Base-by-base conservation (phyloP, 2,113 vertebrate genomes). In the Lepus americanus region DNA sequence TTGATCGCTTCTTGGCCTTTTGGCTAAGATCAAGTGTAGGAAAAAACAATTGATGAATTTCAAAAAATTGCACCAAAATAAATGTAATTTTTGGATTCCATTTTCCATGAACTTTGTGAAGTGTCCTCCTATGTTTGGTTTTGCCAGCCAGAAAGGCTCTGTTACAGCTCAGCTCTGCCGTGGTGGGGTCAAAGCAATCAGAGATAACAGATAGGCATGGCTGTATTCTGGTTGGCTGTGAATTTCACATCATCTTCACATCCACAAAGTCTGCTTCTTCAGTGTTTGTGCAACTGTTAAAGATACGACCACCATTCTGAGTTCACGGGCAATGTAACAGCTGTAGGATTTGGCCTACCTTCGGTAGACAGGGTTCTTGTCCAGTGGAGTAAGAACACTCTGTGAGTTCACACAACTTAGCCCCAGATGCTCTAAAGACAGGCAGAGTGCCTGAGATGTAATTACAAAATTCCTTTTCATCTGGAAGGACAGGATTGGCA, bases 181-280 rank as follows among this genome's bases (percentile, higher is more conserved):
- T 12, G 2, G 1, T 49, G 27, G 17, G 6, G 5, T 3, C 8
- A 27, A 72, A 59, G 44, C 10, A 66, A 64, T 29, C 39, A 8
- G 0, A 6, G 39, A n/a, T 36, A 66, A 44, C 23, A 59, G 55
- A 23, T 39, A 25, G 14, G 4, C 1, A 4, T 51, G 25, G 9
- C 31, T 72, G 9, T 33, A 44, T 64, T 70, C n/a, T 49, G n/a
- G 44, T 92, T 72, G 70, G 63, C 49, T 84, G 49, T 39, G 11
- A 20, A 70, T 80, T 39, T 88, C 16, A 12, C 22, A 3, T 51
- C 20, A 61, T 93, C 89, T 89, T 82, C 0, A 36, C 9, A 20
- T 69, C 44, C 31, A 64, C 23, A 79, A 80, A 93, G 61, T 88
- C 72, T 31, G 59, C 27, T 81, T 44, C 61, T 95, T 66, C 44